These are phyloP conservation scores for Acleris literana DNA, from an alignment of 2,888 invertebrate species.

Conservation along the genomic window DNA sequence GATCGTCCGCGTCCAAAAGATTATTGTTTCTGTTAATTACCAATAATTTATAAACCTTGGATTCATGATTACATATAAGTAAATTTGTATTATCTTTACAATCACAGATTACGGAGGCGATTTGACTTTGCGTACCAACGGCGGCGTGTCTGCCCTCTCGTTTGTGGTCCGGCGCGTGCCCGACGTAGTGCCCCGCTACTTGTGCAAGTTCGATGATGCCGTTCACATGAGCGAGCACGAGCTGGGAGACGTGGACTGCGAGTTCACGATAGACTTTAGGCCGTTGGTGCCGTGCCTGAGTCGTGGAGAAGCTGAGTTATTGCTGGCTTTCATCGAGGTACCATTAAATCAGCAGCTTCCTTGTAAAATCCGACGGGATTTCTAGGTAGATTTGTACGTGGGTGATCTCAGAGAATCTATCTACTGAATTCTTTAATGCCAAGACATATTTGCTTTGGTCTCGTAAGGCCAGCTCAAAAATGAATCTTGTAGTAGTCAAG, in stretches of 20 bases:
- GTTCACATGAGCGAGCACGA: slow-evolving; percentile 92
- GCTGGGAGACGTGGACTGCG: slow-evolving; percentile 93
- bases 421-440: too few species aligned
- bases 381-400: too few species aligned
- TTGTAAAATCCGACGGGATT: too few species aligned
- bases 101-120: slow-evolving; percentile 89
- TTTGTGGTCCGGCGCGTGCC: slow-evolving; percentile 94
- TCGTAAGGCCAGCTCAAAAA: too few species aligned
- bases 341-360: neutral
- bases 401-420: too few species aligned
- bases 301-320: slow-evolving; percentile 87
- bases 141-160: slow-evolving; percentile 90
- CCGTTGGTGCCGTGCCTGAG: slow-evolving; percentile 85
- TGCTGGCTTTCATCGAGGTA: slow-evolving; percentile 88
- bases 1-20: too few species aligned
- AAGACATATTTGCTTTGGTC: neutral
- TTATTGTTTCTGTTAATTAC: too few species aligned
- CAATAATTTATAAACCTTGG: too few species aligned
- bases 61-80: too few species aligned
- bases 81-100: neutral
- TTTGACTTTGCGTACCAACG: slow-evolving; percentile 91
- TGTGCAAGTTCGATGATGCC: slow-evolving; percentile 88
- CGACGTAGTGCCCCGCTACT: slow-evolving; percentile 89
- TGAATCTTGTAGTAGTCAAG: neutral
- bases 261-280: slow-evolving; percentile 85